Evolutionary conservation across 2,797 vertebrate species (phyloP).

Genomic region (Carapus acus): DNA sequence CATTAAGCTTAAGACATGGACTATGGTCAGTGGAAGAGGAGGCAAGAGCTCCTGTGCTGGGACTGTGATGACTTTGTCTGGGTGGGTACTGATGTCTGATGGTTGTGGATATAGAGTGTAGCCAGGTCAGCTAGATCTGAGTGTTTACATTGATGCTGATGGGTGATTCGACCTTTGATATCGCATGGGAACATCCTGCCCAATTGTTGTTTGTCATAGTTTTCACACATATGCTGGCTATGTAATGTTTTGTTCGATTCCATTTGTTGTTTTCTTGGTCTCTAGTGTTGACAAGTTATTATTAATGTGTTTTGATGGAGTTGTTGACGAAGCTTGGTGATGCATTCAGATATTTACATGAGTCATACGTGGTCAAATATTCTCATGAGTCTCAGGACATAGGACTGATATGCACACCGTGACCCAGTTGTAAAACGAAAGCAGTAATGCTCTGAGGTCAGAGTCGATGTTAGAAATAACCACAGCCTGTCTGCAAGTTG

Average conservation of each 20-base stretch:
- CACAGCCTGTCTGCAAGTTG: slow-evolving; percentile 12
- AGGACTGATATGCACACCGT: slow-evolving; percentile 10
- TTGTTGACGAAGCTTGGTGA: not conserved
- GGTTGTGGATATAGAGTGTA: not conserved
- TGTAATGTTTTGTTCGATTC: too few relatives aligned
- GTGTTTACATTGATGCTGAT: not conserved
- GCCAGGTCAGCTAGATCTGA: not conserved
- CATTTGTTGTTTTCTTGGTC: too few relatives aligned
- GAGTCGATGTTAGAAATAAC: slow-evolving; percentile 43
- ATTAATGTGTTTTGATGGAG: too few relatives aligned
- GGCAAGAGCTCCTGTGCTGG: slow-evolving; percentile 22
- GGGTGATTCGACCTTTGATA: not conserved
- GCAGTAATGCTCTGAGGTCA: slow-evolving; percentile 19
- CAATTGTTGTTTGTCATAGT: too few relatives aligned
- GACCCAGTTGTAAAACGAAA: slow-evolving; percentile 38
- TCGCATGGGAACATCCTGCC: not conserved
- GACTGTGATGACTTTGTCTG: slow-evolving; percentile 30
- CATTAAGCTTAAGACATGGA: slow-evolving; percentile 31
- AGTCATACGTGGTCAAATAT: too few relatives aligned
- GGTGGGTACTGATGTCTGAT: slow-evolving; percentile 46
- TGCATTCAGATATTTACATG: not conserved
- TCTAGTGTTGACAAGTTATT: too few relatives aligned
- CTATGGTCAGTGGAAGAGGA: slow-evolving; percentile 22
- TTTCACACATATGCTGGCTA: too few relatives aligned
- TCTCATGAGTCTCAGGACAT: slow-evolving; percentile 3